These are phyloP conservation scores for Brachionus rotundiformis DNA, from an alignment of 1,140 invertebrate genomes.

Conservation along the genomic window DNA sequence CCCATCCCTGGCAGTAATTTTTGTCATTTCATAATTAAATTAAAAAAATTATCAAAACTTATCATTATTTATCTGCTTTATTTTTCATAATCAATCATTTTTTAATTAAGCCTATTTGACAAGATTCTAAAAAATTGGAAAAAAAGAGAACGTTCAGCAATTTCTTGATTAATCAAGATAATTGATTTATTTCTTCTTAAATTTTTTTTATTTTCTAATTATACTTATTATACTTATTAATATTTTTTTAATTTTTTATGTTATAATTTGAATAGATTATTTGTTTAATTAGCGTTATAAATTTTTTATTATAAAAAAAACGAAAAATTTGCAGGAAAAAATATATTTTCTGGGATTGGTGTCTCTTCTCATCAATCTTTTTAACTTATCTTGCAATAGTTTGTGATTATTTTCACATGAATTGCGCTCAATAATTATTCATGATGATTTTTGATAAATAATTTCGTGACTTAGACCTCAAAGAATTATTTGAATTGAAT, in stretches of 20 bases:
- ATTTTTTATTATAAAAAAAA: no score
- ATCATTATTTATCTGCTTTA: no score
- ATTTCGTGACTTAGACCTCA: background rate
- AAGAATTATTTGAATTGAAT: background rate
- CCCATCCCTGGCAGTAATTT: conserved; percentile 35
- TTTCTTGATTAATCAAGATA: no score
- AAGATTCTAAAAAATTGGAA: no score
- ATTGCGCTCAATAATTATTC: background rate
- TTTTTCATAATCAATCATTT: background rate
- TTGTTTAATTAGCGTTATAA: no score
- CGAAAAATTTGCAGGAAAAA: no score
- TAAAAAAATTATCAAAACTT: background rate
- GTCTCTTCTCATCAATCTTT: background rate
- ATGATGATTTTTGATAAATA: background rate
- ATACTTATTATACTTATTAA: no score
- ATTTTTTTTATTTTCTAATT: no score
- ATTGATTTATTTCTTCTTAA: background rate
- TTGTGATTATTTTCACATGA: background rate
- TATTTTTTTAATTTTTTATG: no score
- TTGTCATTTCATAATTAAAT: background rate
- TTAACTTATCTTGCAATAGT: background rate
- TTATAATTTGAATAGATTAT: no score
- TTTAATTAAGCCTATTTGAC: no score
- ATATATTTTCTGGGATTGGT: background rate
- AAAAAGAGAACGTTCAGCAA: no score